Conservation (phyloP, 1,140 invertebrate species). For the Fopius arisanus region DNA sequence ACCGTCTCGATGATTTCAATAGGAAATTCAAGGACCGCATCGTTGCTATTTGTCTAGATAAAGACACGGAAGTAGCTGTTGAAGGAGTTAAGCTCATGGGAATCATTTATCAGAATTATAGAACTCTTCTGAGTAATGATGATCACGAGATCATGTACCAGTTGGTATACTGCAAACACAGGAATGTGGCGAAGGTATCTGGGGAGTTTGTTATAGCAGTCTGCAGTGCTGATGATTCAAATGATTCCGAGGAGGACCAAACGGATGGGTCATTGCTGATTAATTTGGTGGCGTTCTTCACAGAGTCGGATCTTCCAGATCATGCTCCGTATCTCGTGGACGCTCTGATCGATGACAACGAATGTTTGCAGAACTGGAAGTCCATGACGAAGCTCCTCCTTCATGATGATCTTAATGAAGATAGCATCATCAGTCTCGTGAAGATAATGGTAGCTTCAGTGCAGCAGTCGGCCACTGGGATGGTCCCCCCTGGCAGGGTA, state of each 20-base stretch:
- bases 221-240: slow-evolving; percentile 82
- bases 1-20: slow-evolving; percentile 96
- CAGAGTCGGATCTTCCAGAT: slow-evolving; percentile 94
- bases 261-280: slow-evolving; percentile 92
- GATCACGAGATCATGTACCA: slow-evolving; percentile 99
- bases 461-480: slow-evolving; percentile 93
- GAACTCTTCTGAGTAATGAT: slow-evolving; percentile 93
- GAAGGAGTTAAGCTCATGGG: slow-evolving; percentile 95
- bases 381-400: slow-evolving; percentile 97
- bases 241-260: slow-evolving; percentile 83
- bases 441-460: slow-evolving; percentile 99
- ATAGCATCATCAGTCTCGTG: slow-evolving; percentile 92
- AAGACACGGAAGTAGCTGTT: slow-evolving; percentile 97
- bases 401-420: slow-evolving; percentile 89
- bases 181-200: slow-evolving; percentile 92
- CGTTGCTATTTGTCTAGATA: slow-evolving; percentile 98
- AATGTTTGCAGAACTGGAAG: slow-evolving; percentile 99
- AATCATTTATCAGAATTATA: slow-evolving; percentile 92
- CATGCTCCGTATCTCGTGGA: slow-evolving; percentile 98
- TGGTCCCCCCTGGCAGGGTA: slow-evolving; percentile 89
- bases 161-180: slow-evolving; percentile 95
- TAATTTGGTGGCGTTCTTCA: slow-evolving; percentile 97
- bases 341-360: slow-evolving; percentile 96
- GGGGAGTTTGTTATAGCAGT: slow-evolving; percentile 98
- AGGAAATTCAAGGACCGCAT: slow-evolving; percentile 99